phyloP scores from a whole-genome alignment of 1,140 invertebrate genomes.

The Eueides isabella region DNA sequence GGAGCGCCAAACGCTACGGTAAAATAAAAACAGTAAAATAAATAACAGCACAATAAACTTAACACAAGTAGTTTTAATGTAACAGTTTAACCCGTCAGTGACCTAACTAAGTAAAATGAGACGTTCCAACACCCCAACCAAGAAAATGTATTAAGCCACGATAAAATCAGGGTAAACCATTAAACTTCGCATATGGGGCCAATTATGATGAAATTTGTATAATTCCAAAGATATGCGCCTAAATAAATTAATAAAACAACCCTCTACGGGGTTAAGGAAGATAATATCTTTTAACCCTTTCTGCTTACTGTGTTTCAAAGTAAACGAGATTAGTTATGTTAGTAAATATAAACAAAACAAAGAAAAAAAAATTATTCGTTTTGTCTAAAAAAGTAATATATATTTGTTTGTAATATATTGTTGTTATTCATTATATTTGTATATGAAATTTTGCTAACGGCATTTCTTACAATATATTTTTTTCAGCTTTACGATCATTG shows the following conservation, averaged over 20 bases:
- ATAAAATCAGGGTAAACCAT: slow-evolving; percentile 62
- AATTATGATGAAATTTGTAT: slow-evolving; percentile 68
- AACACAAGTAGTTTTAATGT: background rate
- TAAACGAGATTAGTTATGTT: background rate
- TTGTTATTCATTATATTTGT: no score
- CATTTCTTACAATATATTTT: no score
- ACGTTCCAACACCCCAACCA: slow-evolving; percentile 23
- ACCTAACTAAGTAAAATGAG: slow-evolving; percentile 17
- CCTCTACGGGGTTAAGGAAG: slow-evolving; percentile 67
- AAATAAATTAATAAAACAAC: slow-evolving; percentile 79
- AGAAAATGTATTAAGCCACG: slow-evolving; percentile 64
- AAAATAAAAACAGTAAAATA: background rate
- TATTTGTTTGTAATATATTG: no score
- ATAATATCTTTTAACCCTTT: slow-evolving; percentile 67
- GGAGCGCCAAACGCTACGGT: no score
- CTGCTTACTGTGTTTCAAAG: slow-evolving; percentile 31
- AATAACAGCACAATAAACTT: background rate
- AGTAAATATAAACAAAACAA: background rate
- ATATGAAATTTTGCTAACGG: no score
- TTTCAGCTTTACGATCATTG: no score
- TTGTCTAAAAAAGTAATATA: no score
- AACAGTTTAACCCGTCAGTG: background rate
- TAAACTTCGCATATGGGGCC: slow-evolving; percentile 74
- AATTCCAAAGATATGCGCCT: slow-evolving; percentile 63
- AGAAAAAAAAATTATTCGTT: no score